Percentiles rank a stretch among this genome's conserved stretches.
Conservation (phyloP, 2,888 invertebrate species). For the Agriopis marginaria region DNA sequence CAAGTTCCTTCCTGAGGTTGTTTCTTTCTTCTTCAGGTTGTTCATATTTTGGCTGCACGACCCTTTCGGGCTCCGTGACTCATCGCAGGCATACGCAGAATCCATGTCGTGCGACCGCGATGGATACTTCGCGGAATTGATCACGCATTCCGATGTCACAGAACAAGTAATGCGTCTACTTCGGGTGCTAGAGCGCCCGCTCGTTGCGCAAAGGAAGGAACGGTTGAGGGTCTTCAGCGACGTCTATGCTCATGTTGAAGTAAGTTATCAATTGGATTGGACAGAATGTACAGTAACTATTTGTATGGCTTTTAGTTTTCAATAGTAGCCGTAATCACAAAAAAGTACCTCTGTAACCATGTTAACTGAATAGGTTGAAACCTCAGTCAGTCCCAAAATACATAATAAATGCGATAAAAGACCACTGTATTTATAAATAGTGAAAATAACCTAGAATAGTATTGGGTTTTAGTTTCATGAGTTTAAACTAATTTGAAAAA, state of each 20-base stretch:
- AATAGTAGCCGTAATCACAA: no score
- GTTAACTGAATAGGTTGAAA: no score
- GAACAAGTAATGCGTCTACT: slow-evolving; percentile 74
- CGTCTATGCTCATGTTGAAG: slow-evolving; percentile 78
- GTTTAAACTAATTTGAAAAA: no score
- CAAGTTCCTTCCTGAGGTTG: neutral
- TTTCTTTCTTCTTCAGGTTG: slow-evolving; percentile 52
- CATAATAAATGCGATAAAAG: no score
- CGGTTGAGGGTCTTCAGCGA: slow-evolving; percentile 72
- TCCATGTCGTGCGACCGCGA: slow-evolving; percentile 71
- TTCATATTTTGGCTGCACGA: slow-evolving; percentile 80
- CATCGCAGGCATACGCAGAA: slow-evolving; percentile 64
- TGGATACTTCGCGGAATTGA: slow-evolving; percentile 75
- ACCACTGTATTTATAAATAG: no score
- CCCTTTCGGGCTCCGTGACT: slow-evolving; percentile 70
- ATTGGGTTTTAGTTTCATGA: no score
- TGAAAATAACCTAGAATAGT: no score
- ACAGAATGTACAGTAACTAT: neutral
- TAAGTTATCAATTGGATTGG: slow-evolving; percentile 40
- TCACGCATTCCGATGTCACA: slow-evolving; percentile 73
- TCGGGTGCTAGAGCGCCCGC: slow-evolving; percentile 72
- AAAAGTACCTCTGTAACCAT: no score
- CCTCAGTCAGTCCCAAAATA: no score
- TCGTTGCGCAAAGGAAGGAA: slow-evolving; percentile 70
- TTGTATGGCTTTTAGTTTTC: no score